These are phyloP conservation scores for Hyppa rectilinea DNA, from an alignment of 2,888 invertebrate genomes.

Conservation along the genomic window DNA sequence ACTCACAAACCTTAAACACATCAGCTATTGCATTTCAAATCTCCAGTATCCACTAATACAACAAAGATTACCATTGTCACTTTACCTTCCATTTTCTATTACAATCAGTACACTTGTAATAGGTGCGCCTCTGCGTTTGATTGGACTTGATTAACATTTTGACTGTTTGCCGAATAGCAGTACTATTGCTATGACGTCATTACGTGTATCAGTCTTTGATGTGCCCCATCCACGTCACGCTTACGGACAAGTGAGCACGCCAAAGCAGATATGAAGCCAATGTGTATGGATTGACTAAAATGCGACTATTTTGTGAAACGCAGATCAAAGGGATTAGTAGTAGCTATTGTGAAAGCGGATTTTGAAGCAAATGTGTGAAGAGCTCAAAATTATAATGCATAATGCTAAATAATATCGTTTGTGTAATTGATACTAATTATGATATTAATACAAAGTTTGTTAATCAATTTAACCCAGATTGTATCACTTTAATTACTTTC, in stretches of 20 bases:
- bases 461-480: not conserved
- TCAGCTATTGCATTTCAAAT: slow-evolving; percentile 7
- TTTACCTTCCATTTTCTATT: slow-evolving; percentile 10
- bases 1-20: not conserved
- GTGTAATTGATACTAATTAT: not conserved
- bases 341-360: not conserved
- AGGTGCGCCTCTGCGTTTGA: slow-evolving; percentile 88
- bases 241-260: slow-evolving; percentile 60
- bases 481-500: not conserved
- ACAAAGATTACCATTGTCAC: slow-evolving; percentile 10
- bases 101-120: slow-evolving; percentile 23
- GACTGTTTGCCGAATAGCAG: slow-evolving; percentile 75
- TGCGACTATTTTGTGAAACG: slow-evolving; percentile 27
- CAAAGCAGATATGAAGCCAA: slow-evolving; percentile 47
- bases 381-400: not conserved
- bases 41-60: slow-evolving; percentile 2
- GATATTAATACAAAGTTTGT: not conserved
- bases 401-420: not conserved
- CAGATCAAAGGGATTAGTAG: slow-evolving; percentile 38
- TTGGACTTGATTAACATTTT: slow-evolving; percentile 91
- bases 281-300: slow-evolving; percentile 23
- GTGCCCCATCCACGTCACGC: slow-evolving; percentile 46
- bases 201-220: slow-evolving; percentile 56
- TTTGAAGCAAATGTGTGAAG: slow-evolving; percentile 14
- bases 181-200: slow-evolving; percentile 51